Percentiles rank a stretch among this genome's conserved stretches.
phyloP scores from a whole-genome alignment of 1,140 invertebrate species.

The Drosophila gunungcola region DNA sequence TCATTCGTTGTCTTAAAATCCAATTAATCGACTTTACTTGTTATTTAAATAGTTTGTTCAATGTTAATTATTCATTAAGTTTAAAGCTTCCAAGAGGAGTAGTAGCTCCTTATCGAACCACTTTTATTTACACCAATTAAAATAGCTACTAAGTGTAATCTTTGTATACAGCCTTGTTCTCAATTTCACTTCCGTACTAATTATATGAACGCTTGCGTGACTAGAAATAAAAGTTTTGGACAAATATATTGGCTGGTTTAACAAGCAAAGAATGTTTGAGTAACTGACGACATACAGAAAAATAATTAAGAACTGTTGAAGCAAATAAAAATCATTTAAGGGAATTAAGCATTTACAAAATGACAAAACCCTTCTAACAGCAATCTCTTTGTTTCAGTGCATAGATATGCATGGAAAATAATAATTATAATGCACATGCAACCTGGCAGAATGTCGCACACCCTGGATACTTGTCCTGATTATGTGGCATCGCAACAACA shows the following conservation, averaged over 20 bases:
- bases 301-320: too few species aligned
- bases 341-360: too few species aligned
- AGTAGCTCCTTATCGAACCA: too few species aligned
- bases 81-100: too few species aligned
- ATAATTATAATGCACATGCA: conserved; percentile 66
- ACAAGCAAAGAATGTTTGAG: not conserved
- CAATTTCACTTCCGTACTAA: not conserved
- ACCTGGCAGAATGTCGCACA: conserved; percentile 49
- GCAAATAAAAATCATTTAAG: too few species aligned
- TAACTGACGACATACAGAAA: too few species aligned
- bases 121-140: not conserved
- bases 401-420: conserved; percentile 63
- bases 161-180: not conserved
- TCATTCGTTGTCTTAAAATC: too few species aligned
- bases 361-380: not conserved
- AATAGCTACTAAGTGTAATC: not conserved
- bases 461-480: conserved; percentile 80
- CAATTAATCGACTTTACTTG: too few species aligned
- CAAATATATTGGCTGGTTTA: not conserved
- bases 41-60: too few species aligned
- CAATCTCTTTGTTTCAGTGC: conserved; percentile 11
- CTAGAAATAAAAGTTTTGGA: not conserved
- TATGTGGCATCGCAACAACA: conserved; percentile 55
- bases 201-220: not conserved
- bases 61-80: too few species aligned